A percentile compares a stretch with the other conserved stretches of the same genome.
These are phyloP conservation scores for Amphiprion ocellaris DNA, from an alignment of 2,113 vertebrate genomes.

Conservation along the genomic window DNA sequence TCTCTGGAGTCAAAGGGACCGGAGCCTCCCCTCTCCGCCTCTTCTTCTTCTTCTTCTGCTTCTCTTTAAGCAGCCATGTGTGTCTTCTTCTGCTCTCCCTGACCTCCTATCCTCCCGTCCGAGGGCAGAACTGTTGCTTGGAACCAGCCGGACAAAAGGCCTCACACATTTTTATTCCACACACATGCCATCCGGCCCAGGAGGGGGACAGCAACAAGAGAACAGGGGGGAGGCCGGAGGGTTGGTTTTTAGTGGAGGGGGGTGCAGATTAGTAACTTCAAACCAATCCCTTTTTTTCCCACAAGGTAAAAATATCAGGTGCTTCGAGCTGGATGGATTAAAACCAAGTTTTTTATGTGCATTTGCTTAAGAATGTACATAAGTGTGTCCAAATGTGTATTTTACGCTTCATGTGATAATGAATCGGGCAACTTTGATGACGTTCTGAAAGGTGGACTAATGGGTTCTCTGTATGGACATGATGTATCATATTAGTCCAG, in stretches of 20 bases:
- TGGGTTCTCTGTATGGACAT: not conserved
- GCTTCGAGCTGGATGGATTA: no score
- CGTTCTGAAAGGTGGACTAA: not conserved
- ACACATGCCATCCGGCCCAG: slow-evolving; percentile 68
- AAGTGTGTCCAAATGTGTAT: not conserved
- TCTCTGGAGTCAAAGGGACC: slow-evolving; percentile 5
- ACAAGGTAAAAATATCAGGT: slow-evolving; percentile 25
- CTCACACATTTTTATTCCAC: slow-evolving; percentile 77
- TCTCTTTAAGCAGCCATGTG: slow-evolving; percentile 39
- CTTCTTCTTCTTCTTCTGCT: slow-evolving; percentile 36
- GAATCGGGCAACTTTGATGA: not conserved
- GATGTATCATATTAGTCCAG: slow-evolving; percentile 1
- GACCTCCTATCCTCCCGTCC: slow-evolving; percentile 44
- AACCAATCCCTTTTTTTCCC: slow-evolving; percentile 19
- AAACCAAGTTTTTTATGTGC: no score
- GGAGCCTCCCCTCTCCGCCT: slow-evolving; percentile 13
- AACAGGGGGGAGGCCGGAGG: slow-evolving; percentile 20
- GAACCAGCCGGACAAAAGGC: slow-evolving; percentile 69
- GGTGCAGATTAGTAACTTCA: slow-evolving; percentile 53
- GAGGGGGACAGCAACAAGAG: slow-evolving; percentile 61
- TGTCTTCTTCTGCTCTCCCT: slow-evolving; percentile 33
- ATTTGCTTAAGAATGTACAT: no score
- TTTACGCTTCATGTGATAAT: not conserved
- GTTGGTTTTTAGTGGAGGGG: not conserved
- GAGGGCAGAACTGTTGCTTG: slow-evolving; percentile 40